phyloP scores from a whole-genome alignment of 2,888 invertebrate genomes.

The Chloromyia formosa region DNA sequence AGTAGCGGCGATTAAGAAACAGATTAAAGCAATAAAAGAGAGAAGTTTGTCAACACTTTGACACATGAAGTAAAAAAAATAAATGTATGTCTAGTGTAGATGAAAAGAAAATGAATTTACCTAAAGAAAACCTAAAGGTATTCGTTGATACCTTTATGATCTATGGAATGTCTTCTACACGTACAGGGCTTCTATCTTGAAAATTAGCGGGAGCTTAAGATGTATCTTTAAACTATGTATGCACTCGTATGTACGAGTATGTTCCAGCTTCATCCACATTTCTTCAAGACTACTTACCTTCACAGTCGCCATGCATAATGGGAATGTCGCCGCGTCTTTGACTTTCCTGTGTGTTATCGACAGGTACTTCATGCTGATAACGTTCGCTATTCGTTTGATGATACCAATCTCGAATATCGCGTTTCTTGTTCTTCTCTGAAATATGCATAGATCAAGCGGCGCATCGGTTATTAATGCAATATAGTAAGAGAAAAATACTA shows the following conservation, averaged over 20 bases:
- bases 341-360: slow-evolving; percentile 61
- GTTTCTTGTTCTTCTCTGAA: slow-evolving; percentile 63
- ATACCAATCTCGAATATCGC: slow-evolving; percentile 63
- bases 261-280: no score
- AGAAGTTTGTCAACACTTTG: slow-evolving; percentile 35
- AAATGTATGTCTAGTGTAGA: background rate
- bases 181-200: no score
- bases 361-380: slow-evolving; percentile 59
- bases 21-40: slow-evolving; percentile 39
- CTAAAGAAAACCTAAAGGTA: no score
- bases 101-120: no score
- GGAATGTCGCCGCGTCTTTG: slow-evolving; percentile 74
- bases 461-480: no score
- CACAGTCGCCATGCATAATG: slow-evolving; percentile 69
- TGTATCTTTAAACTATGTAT: no score
- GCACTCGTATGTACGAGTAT: no score
- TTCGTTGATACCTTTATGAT: no score
- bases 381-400: slow-evolving; percentile 54
- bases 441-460: slow-evolving; percentile 12
- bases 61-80: slow-evolving; percentile 13
- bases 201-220: background rate
- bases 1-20: slow-evolving; percentile 34
- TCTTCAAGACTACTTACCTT: slow-evolving; percentile 60
- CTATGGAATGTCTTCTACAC: background rate
- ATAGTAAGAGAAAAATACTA: no score